Evolutionary conservation across 2,113 vertebrate genomes (phyloP).

Genomic region (Nibea albiflora): DNA sequence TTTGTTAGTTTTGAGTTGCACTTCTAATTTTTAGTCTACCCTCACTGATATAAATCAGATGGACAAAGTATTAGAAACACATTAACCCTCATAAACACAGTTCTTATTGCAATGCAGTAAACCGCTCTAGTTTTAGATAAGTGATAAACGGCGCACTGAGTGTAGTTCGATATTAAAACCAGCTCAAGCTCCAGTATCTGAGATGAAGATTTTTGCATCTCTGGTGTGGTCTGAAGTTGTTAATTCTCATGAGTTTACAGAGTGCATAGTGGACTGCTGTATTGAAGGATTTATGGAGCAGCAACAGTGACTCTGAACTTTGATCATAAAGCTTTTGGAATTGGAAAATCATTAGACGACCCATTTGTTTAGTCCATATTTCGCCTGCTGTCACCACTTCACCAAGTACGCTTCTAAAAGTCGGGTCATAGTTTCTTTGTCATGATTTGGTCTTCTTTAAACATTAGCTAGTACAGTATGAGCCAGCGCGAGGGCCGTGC

Average conservation of each 20-base stretch:
- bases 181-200: too few relatives aligned
- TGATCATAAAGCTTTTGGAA: not conserved
- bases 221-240: not conserved
- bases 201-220: not conserved
- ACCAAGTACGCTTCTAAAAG: not conserved
- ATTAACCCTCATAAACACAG: not conserved
- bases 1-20: not conserved
- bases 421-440: conserved; percentile 1
- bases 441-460: not conserved
- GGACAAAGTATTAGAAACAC: not conserved
- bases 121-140: not conserved
- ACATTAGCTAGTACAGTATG: not conserved
- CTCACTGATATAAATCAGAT: not conserved
- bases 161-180: not conserved
- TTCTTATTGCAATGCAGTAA: not conserved
- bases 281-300: not conserved
- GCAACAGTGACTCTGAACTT: not conserved
- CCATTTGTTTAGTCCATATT: not conserved
- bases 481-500: not conserved
- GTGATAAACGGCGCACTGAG: not conserved
- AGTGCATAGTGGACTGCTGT: not conserved
- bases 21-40: not conserved
- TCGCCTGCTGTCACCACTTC: not conserved
- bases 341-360: not conserved
- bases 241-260: not conserved